Percentiles rank a stretch among this genome's conserved stretches.
Conservation (phyloP, 2,113 vertebrate species). For the Nansenia antarctica region DNA sequence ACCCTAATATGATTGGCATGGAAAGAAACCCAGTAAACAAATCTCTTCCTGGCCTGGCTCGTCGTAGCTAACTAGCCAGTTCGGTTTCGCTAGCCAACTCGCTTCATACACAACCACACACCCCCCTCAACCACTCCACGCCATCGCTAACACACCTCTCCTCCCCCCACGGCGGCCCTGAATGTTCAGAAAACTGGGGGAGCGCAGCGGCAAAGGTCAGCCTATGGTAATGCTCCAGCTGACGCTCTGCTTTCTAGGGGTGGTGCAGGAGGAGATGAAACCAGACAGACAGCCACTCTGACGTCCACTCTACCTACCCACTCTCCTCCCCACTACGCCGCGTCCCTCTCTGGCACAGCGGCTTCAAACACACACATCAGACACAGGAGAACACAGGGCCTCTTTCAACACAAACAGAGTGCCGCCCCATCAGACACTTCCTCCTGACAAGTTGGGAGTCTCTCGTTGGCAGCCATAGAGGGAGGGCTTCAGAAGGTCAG, state of each 20-base stretch:
- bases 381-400: conserved; percentile 26
- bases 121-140: not conserved
- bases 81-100: no score
- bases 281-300: conserved; percentile 52
- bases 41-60: no score
- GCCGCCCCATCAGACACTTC: conserved; percentile 22
- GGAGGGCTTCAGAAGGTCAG: conserved; percentile 8
- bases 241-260: conserved; percentile 58
- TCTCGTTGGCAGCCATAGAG: not conserved
- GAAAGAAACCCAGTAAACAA: no score
- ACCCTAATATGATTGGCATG: no score
- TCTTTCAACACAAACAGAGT: conserved; percentile 2
- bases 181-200: conserved; percentile 72
- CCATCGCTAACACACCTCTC: not conserved
- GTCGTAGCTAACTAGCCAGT: no score
- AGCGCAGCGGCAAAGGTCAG: conserved; percentile 72
- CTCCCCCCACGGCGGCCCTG: conserved; percentile 54
- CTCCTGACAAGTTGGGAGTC: conserved; percentile 32
- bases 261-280: conserved; percentile 51
- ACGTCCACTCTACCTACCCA: conserved; percentile 28
- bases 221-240: conserved; percentile 72
- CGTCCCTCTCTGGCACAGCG: conserved; percentile 23
- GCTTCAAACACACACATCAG: conserved; percentile 56
- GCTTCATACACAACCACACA: not conserved
- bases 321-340: conserved; percentile 43